Evolutionary conservation across 2,888 invertebrate species (phyloP).

Genomic region (Deilephila elpenor): DNA sequence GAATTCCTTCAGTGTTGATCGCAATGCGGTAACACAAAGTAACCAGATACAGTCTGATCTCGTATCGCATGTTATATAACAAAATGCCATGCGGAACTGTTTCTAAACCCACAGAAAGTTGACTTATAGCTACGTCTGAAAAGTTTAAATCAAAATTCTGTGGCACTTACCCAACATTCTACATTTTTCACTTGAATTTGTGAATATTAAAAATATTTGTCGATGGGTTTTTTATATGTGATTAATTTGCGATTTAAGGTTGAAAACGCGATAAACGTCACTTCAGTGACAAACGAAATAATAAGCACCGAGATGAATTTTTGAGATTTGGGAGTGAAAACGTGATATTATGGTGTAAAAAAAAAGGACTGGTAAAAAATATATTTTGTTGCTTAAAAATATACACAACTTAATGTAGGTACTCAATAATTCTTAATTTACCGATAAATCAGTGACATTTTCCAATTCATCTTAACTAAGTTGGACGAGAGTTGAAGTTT

Average conservation of each 20-base stretch:
- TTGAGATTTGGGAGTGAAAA: too few relatives aligned
- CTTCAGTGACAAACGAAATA: too few relatives aligned
- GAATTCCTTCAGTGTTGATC: constrained; percentile 3
- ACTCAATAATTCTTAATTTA: constrained; percentile 1
- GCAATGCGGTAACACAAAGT: constrained; percentile 3
- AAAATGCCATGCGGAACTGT: not conserved
- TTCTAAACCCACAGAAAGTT: constrained; percentile 16
- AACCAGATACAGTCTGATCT: not conserved
- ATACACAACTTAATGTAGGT: not conserved
- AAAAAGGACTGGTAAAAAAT: too few relatives aligned
- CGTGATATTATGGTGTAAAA: too few relatives aligned
- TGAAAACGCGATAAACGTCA: too few relatives aligned
- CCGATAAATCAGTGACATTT: constrained; percentile 21
- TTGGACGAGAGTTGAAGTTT: constrained; percentile 49
- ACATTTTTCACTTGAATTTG: not conserved
- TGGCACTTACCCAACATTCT: constrained; percentile 14
- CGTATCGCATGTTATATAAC: not conserved
- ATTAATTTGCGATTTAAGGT: not conserved
- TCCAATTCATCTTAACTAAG: constrained; percentile 41
- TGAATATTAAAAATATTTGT: not conserved
- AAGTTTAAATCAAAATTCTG: constrained; percentile 19
- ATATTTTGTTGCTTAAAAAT: too few relatives aligned
- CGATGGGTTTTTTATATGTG: not conserved
- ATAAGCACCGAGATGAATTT: too few relatives aligned
- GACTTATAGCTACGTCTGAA: constrained; percentile 13